phyloP scores from a whole-genome alignment of 2,888 invertebrate genomes.

The Lysandra coridon region DNA sequence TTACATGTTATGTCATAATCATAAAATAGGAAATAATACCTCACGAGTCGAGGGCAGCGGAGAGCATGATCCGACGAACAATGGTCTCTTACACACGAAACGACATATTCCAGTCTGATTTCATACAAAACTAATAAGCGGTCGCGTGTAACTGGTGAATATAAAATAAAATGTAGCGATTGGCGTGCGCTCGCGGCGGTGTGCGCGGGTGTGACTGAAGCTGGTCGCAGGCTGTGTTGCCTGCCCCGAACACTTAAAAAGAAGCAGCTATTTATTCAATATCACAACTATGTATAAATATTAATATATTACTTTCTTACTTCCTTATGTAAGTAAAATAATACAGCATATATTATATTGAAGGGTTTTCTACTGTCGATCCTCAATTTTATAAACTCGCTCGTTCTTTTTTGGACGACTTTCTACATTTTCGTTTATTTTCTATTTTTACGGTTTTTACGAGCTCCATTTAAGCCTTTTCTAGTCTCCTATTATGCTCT shows the following conservation, averaged over 20 bases:
- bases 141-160: slow-evolving; percentile 29
- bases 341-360: too few species aligned
- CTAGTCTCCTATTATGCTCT: too few species aligned
- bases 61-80: slow-evolving; percentile 25
- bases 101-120: slow-evolving; percentile 16
- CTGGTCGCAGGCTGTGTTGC: background rate
- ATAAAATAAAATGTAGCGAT: background rate
- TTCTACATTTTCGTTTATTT: too few species aligned
- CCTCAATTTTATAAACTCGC: too few species aligned
- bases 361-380: too few species aligned
- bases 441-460: too few species aligned
- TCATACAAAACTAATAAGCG: slow-evolving; percentile 4
- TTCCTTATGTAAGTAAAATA: too few species aligned
- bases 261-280: background rate
- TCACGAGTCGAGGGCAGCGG: slow-evolving; percentile 40
- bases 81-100: slow-evolving; percentile 23
- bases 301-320: too few species aligned
- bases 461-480: too few species aligned
- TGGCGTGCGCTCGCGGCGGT: slow-evolving; percentile 45
- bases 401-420: too few species aligned
- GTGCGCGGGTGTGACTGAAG: slow-evolving; percentile 59
- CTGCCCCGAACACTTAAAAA: background rate
- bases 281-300: too few species aligned
- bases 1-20: slow-evolving; percentile 43
- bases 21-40: slow-evolving; percentile 46